phyloP scores from a whole-genome alignment of 2,113 vertebrate genomes.

The Hassar affinis region DNA sequence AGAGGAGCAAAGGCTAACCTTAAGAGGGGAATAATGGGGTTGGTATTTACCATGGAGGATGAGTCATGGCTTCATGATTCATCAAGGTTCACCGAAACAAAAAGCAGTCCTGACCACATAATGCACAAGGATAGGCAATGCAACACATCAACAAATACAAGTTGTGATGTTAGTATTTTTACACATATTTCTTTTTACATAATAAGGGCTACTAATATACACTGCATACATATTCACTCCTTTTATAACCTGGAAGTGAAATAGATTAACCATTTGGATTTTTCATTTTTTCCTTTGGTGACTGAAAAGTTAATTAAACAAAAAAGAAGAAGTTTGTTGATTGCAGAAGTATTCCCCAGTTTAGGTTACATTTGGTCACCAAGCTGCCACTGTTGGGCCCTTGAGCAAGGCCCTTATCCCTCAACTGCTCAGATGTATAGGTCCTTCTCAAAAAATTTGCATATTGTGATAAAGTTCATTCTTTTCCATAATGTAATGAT shows the following conservation, averaged over 20 bases:
- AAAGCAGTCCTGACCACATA: neutral
- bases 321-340: neutral
- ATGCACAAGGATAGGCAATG: neutral
- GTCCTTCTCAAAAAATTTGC: too few relatives aligned
- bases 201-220: neutral
- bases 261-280: neutral
- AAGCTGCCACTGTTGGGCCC: too few relatives aligned
- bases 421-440: too few relatives aligned
- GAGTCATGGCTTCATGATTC: neutral
- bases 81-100: constrained; percentile 1
- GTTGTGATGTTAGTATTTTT: neutral
- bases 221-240: neutral
- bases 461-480: too few relatives aligned
- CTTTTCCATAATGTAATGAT: too few relatives aligned
- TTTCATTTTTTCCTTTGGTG: neutral
- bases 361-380: neutral
- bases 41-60: neutral
- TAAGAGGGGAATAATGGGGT: constrained; percentile 1
- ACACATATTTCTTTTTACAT: neutral
- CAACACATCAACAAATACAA: neutral
- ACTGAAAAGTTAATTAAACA: neutral
- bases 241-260: neutral
- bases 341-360: neutral
- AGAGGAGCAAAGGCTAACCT: neutral
- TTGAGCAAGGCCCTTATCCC: too few relatives aligned